Evolutionary conservation across 53 echinoderm and acorn worm species (phyloP).

Genomic region (Crossaster papposus): DNA sequence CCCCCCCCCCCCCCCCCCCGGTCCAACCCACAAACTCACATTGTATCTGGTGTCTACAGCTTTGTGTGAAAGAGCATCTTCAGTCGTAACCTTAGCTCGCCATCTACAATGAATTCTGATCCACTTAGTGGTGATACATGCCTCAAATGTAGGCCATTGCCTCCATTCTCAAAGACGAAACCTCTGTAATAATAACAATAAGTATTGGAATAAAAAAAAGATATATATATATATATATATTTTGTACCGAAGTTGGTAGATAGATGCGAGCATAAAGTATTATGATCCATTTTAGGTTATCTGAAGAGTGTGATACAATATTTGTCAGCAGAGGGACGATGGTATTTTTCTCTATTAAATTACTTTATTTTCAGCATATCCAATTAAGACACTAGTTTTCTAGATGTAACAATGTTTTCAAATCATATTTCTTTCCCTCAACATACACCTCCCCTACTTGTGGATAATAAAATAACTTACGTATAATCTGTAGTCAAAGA

Average conservation of each 20-base stretch:
- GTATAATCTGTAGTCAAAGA: conserved; percentile 88
- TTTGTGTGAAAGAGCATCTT: conserved; percentile 77
- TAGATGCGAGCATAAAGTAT: no score
- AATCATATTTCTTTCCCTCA: background rate
- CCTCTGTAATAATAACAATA: conserved; percentile 58
- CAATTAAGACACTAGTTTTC: background rate
- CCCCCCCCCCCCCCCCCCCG: background rate
- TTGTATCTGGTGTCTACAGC: conserved; percentile 83
- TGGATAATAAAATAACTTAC: conserved; percentile 64
- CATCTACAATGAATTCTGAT: conserved; percentile 72
- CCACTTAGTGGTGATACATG: conserved; percentile 70
- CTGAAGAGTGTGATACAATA: no score
- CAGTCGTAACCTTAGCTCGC: conserved; percentile 73
- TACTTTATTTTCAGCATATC: no score
- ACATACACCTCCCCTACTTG: background rate
- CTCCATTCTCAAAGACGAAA: conserved; percentile 79
- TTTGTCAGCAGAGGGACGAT: no score
- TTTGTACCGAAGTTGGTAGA: no score
- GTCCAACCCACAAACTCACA: conserved; percentile 63
- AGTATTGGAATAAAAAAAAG: background rate
- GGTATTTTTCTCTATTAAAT: no score
- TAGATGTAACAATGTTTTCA: no score
- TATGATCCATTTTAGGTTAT: no score
- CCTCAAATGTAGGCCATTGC: conserved; percentile 79
- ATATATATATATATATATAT: no score